phyloP scores from a whole-genome alignment of 2,797 vertebrate genomes.

The Astyanax mexicanus region DNA sequence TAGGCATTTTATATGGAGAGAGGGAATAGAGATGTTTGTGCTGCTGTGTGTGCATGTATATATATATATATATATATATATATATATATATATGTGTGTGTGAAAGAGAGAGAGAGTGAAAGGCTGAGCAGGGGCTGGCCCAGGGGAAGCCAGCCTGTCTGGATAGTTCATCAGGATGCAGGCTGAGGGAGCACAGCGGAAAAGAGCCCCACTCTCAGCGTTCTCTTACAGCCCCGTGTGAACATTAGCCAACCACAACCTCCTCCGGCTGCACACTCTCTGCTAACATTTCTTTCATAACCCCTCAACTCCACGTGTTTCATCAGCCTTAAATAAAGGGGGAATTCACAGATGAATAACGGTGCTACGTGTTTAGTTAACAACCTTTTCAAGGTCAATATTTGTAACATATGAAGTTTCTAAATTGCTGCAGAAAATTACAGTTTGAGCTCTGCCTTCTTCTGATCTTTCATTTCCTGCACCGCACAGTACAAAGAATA shows the following conservation, averaged over 20 bases:
- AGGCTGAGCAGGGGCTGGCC: conserved; percentile 21
- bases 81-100: too few species aligned
- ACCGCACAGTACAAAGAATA: neutral
- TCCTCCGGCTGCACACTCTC: conserved; percentile 23
- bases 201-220: conserved; percentile 38
- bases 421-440: neutral
- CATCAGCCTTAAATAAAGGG: conserved; percentile 6
- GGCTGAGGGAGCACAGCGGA: conserved; percentile 48
- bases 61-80: too few species aligned
- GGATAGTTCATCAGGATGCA: conserved; percentile 55
- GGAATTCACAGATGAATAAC: conserved; percentile 3
- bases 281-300: conserved; percentile 34
- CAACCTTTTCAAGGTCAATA: conserved; percentile 10
- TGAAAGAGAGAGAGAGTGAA: neutral
- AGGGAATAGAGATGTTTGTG: conserved; percentile 50
- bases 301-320: neutral
- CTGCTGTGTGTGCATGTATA: conserved; percentile 32
- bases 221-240: conserved; percentile 33
- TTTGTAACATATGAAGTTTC: conserved; percentile 20
- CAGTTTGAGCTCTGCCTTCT: neutral
- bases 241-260: conserved; percentile 41
- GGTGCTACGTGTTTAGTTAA: neutral
- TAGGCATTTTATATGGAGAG: conserved; percentile 43
- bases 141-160: conserved; percentile 45
- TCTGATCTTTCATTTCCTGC: neutral